Evolutionary conservation across 2,888 invertebrate species (phyloP).

Genomic region (Anthophora plumipes): DNA sequence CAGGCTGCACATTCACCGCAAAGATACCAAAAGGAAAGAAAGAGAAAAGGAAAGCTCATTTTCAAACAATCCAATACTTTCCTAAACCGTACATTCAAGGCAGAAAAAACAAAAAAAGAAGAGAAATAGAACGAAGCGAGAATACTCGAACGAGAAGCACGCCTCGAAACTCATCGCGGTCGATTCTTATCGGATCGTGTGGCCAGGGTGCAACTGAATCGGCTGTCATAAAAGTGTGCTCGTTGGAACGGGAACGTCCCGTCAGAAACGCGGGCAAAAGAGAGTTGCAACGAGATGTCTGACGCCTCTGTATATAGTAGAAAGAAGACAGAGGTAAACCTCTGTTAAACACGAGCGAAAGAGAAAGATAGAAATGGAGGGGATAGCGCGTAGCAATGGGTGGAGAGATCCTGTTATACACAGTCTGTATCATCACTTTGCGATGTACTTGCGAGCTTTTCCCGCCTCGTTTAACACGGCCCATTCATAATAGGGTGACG

Average conservation of each 20-base stretch:
- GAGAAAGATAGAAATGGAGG: not conserved
- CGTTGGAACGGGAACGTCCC: constrained; percentile 28
- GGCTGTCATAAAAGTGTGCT: constrained; percentile 42
- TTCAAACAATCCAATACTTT: too few relatives aligned
- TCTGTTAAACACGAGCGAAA: not conserved
- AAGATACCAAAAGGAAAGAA: too few relatives aligned
- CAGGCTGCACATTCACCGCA: too few relatives aligned
- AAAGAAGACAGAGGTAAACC: not conserved
- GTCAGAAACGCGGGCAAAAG: constrained; percentile 16
- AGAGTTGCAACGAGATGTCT: not conserved
- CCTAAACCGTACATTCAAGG: too few relatives aligned
- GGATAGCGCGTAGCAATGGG: constrained; percentile 15
- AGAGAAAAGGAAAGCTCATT: too few relatives aligned
- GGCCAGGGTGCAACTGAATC: constrained; percentile 15
- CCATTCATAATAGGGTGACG: constrained; percentile 76
- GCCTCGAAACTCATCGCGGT: constrained; percentile 17
- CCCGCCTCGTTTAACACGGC: constrained; percentile 77
- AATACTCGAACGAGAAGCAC: constrained; percentile 29
- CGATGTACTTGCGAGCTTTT: constrained; percentile 78
- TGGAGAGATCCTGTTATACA: constrained; percentile 68
- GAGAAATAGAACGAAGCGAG: not conserved
- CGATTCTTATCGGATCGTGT: constrained; percentile 36
- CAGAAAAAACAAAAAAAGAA: not conserved
- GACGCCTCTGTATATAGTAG: not conserved
- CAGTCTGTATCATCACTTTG: constrained; percentile 75